A percentile compares a stretch with the other conserved stretches of the same genome.
phyloP scores from a whole-genome alignment of 2,113 vertebrate species.

The Scopus umbretta region DNA sequence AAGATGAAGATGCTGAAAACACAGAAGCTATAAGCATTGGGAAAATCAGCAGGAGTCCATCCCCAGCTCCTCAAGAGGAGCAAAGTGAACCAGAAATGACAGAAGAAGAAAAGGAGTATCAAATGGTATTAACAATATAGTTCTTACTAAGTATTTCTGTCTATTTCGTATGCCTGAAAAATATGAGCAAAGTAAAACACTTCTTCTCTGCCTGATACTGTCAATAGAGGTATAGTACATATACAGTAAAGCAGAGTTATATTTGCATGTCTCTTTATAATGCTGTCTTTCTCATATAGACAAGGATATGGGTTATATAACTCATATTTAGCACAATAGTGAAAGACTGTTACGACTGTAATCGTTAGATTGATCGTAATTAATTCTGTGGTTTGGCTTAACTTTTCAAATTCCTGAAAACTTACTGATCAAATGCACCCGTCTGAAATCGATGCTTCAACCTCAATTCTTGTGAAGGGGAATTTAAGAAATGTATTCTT shows the following conservation, averaged over 20 bases:
- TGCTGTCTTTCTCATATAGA: background rate
- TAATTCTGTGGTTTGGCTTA: background rate
- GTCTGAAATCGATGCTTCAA: background rate
- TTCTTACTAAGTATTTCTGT: background rate
- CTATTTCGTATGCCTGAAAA: background rate
- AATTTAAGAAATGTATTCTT: background rate
- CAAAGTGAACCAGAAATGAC: slow-evolving; percentile 96
- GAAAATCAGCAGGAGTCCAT: slow-evolving; percentile 82
- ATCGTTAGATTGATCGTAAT: background rate
- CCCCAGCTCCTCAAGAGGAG: slow-evolving; percentile 87
- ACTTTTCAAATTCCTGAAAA: background rate
- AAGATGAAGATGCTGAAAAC: slow-evolving; percentile 81
- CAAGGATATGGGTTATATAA: background rate
- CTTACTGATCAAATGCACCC: background rate
- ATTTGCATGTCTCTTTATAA: background rate
- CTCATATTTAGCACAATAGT: background rate
- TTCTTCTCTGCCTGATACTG: background rate
- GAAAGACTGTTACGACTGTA: background rate
- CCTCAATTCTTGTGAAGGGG: background rate
- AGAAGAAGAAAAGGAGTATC: slow-evolving; percentile 96
- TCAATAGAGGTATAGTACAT: background rate
- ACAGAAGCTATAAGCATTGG: slow-evolving; percentile 74
- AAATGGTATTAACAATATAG: slow-evolving; percentile 79
- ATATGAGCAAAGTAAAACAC: background rate
- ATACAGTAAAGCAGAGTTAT: background rate